A percentile compares a stretch with the other conserved stretches of the same genome.
Conservation (phyloP, 2,113 vertebrate genomes). For the Pipra filicauda region DNA sequence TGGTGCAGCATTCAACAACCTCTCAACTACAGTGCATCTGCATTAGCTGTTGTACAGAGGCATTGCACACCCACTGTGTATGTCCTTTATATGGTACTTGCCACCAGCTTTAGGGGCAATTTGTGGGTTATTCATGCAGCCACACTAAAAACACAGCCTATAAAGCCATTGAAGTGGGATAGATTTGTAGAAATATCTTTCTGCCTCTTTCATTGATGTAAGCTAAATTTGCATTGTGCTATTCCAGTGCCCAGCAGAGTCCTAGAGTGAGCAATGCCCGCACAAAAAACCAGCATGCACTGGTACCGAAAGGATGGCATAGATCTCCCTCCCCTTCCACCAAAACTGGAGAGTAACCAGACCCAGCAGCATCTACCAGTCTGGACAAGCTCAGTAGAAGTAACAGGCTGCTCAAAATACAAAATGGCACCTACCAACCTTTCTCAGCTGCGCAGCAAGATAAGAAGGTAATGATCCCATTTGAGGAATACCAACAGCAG, state of each 20-base stretch:
- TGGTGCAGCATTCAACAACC: not conserved
- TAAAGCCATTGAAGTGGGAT: not conserved
- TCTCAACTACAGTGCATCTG: not conserved
- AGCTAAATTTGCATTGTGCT: not conserved
- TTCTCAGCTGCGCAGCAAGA: not conserved
- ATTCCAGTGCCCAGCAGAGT: not conserved
- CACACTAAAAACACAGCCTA: not conserved
- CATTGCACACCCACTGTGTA: fast-evolving
- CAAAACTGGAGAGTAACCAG: not conserved
- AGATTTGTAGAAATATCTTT: not conserved
- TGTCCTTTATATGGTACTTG: not conserved
- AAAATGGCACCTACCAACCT: not conserved
- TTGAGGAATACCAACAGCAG: not conserved
- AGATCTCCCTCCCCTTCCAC: not conserved
- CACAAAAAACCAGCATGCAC: not conserved
- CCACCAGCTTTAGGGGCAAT: not conserved
- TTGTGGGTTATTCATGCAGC: not conserved
- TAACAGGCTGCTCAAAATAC: not conserved
- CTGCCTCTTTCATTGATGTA: not conserved
- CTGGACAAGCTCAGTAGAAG: not conserved
- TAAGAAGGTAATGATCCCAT: not conserved
- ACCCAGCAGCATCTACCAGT: not conserved
- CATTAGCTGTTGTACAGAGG: not conserved
- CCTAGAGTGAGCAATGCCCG: fast-evolving
- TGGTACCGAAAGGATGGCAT: not conserved